Evolutionary conservation across 1,140 invertebrate species (phyloP).

Genomic region (Drosophila pectinifera): DNA sequence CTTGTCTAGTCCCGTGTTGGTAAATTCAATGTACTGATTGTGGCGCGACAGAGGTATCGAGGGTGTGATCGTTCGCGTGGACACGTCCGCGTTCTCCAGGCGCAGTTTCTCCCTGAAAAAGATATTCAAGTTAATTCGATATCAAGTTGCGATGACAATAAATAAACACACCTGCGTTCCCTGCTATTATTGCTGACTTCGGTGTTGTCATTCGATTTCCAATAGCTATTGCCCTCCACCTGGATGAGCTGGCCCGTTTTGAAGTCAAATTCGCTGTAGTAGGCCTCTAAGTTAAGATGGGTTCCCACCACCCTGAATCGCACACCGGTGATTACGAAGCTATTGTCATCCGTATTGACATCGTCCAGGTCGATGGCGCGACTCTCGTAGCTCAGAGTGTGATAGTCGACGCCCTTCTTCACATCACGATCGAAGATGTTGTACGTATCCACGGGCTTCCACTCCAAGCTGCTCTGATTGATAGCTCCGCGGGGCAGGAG

Average conservation of each 20-base stretch:
- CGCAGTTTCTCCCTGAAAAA: slow-evolving; percentile 86
- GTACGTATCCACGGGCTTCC: slow-evolving; percentile 89
- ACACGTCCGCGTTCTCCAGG: slow-evolving; percentile 89
- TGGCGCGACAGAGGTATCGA: slow-evolving; percentile 88
- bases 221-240: slow-evolving; percentile 87
- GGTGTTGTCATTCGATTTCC: slow-evolving; percentile 93
- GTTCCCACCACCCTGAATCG: slow-evolving; percentile 91
- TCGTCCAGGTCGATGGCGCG: slow-evolving; percentile 93
- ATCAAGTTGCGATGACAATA: slow-evolving; percentile 18
- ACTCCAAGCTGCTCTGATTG: slow-evolving; percentile 87
- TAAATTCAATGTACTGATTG: slow-evolving; percentile 92
- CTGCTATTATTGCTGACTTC: slow-evolving; percentile 86
- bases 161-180: slow-evolving; percentile 58
- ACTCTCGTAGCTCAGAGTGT: slow-evolving; percentile 90
- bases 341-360: slow-evolving; percentile 88
- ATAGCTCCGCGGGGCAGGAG: slow-evolving; percentile 88
- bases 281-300: slow-evolving; percentile 93
- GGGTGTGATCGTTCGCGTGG: slow-evolving; percentile 86
- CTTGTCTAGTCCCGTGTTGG: slow-evolving; percentile 89
- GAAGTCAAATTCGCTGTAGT: slow-evolving; percentile 91
- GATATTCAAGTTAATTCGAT: background rate
- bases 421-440: slow-evolving; percentile 86
- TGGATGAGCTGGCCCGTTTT: slow-evolving; percentile 89
- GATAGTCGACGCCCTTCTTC: slow-evolving; percentile 88
- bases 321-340: slow-evolving; percentile 87